These are phyloP conservation scores for Agapornis roseicollis DNA, from an alignment of 2,113 vertebrate genomes.

Conservation along the genomic window DNA sequence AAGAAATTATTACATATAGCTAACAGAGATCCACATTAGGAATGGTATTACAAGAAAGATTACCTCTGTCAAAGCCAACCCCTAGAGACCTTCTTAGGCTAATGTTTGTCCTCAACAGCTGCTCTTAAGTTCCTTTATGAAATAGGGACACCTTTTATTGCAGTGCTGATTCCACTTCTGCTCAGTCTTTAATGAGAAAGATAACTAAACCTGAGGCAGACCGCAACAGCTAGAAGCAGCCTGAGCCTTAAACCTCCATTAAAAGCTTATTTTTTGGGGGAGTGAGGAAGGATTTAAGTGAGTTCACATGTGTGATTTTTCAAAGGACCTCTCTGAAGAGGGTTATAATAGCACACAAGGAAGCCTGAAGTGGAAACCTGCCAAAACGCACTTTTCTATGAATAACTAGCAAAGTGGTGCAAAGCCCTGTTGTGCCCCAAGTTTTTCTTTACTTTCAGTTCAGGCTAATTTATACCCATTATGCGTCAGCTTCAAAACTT, in stretches of 20 bases:
- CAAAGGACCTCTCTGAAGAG: background rate
- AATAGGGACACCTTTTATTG: conserved; percentile 7
- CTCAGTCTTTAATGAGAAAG: background rate
- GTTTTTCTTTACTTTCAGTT: background rate
- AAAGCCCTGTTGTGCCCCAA: background rate
- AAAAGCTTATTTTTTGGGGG: background rate
- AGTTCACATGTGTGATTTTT: background rate
- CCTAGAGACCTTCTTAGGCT: conserved; percentile 28
- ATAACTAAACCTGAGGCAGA: background rate
- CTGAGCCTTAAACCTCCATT: background rate
- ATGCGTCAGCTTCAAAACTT: background rate
- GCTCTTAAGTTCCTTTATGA: background rate
- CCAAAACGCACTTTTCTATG: background rate
- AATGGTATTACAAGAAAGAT: conserved; percentile 49
- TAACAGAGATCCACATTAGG: conserved; percentile 45
- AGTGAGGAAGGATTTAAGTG: background rate
- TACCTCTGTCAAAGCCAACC: conserved; percentile 7
- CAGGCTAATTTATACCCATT: conserved; percentile 11
- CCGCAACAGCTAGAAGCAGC: background rate
- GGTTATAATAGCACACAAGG: background rate
- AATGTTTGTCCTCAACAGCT: conserved; percentile 43
- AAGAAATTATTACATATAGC: conserved; percentile 36
- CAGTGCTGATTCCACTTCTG: background rate
- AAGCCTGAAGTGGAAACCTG: background rate
- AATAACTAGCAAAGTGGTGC: background rate